Base-by-base conservation (phyloP, 2,888 invertebrate species). In the Pardosa pseudoannulata region DNA sequence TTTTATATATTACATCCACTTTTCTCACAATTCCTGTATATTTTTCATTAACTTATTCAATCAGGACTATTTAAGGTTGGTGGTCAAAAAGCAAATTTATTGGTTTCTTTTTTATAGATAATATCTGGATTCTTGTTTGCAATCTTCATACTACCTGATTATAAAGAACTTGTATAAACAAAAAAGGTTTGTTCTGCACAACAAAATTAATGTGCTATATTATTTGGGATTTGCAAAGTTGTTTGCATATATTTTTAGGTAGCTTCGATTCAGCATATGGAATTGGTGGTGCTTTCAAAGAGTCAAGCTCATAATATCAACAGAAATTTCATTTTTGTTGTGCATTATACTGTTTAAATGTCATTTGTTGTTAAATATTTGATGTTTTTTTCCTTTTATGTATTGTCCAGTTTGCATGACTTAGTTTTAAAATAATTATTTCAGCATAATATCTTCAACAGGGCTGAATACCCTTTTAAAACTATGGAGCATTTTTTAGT, bases 51-150 rank as follows among this genome's bases (percentile, higher is more conserved):
- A 72, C 41, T 46, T 72, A 56, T 75, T 70, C 82, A 71, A 64
- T 73, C 27, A 67, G 72, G 73, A 73, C 71, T 62, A 62, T 41
- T 75, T 68, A 70, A 81, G 76, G 85, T 73, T 86, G 79, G 73
- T 74, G 74, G 83, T 78, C 74, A 79, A 79, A 79, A 79, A 86
- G 74, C 79, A 86, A 86, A 79, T 79, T 86, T 79, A 86, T 86
- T 86, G 85, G 79, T 86, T 86, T 86, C 85, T 86, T 86, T 86
- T 86, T 86, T 86, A 86, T 86, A 86, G 85, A 86, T 86, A 79
- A 79, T 36, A 70, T 62, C 85, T 86, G 85, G 85, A 86, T 50
- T 86, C 85, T 86, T 74, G 79, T 86, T 86, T 67, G 85, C 68
- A 79, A 68, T 65, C 85, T 74, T 79, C 79, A 56, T 70, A 86